A percentile compares a stretch with the other conserved stretches of the same genome.
These are phyloP conservation scores for Camponotus vicinus DNA, from an alignment of 1,140 invertebrate genomes.

Conservation along the genomic window DNA sequence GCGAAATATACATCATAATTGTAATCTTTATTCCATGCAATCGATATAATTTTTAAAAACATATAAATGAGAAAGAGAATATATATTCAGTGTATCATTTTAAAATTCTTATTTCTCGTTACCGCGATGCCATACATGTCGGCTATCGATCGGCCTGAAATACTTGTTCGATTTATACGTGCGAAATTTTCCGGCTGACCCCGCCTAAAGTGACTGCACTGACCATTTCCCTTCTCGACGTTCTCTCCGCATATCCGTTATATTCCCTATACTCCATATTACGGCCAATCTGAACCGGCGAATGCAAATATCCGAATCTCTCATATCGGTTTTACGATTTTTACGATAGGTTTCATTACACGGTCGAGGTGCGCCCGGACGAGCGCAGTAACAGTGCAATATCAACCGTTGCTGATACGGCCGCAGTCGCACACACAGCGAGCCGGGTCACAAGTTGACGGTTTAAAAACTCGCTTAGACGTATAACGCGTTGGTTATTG, in stretches of 20 bases:
- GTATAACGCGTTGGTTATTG: neutral
- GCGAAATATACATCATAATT: neutral
- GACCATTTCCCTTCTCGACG: slow-evolving; percentile 33
- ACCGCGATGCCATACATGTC: neutral
- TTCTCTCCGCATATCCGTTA: slow-evolving; percentile 44
- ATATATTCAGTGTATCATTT: slow-evolving; percentile 36
- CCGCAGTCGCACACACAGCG: too few relatives aligned
- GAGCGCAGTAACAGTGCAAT: slow-evolving; percentile 49
- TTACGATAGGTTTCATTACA: slow-evolving; percentile 76
- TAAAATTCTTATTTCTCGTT: slow-evolving; percentile 42
- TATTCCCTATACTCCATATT: slow-evolving; percentile 68
- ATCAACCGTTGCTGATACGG: slow-evolving; percentile 2
- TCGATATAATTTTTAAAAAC: neutral
- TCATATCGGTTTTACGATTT: slow-evolving; percentile 76
- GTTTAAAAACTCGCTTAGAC: slow-evolving; percentile 33
- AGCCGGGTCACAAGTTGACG: slow-evolving; percentile 1
- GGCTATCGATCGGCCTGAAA: slow-evolving; percentile 34
- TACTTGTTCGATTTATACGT: slow-evolving; percentile 66
- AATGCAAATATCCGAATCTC: slow-evolving; percentile 72
- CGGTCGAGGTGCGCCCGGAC: slow-evolving; percentile 31
- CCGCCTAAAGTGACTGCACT: slow-evolving; percentile 31
- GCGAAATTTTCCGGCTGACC: slow-evolving; percentile 55
- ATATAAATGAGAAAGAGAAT: slow-evolving; percentile 1
- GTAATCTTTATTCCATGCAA: slow-evolving; percentile 26
- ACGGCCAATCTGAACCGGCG: slow-evolving; percentile 59